Evolutionary conservation across 2,888 invertebrate species (phyloP).

Genomic region (Drosophila suboccidentalis): DNA sequence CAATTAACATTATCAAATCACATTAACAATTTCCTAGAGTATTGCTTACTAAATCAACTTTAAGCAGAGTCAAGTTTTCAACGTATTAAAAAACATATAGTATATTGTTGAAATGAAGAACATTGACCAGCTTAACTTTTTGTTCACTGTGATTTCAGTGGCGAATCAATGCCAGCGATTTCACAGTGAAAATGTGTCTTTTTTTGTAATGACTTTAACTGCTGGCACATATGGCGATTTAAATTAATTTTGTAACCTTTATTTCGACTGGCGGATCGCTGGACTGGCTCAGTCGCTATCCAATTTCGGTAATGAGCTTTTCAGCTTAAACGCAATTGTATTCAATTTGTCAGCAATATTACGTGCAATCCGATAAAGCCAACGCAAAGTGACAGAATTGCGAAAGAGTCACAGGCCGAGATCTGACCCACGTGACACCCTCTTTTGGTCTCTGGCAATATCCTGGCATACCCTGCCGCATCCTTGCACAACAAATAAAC

Average conservation of each 20-base stretch:
- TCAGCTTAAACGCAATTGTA: constrained; percentile 78
- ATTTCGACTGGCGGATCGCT: constrained; percentile 26
- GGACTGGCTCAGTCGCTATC: constrained; percentile 47
- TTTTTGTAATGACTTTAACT: constrained; percentile 11
- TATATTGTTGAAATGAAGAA: constrained; percentile 8
- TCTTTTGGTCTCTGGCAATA: neutral
- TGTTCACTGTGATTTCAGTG: neutral
- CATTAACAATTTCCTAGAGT: too few species aligned
- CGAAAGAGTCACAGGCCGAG: constrained; percentile 13
- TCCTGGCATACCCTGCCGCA: neutral
- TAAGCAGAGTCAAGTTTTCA: neutral
- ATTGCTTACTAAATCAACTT: neutral
- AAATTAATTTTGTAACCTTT: constrained; percentile 68
- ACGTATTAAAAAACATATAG: neutral
- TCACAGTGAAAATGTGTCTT: neutral
- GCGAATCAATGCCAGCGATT: constrained; percentile 7
- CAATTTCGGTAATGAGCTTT: constrained; percentile 80
- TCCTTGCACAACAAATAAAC: constrained; percentile 57
- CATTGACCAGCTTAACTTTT: constrained; percentile 23
- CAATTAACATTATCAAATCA: too few species aligned
- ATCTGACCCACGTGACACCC: constrained; percentile 24
- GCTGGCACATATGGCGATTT: constrained; percentile 54
- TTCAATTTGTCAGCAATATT: constrained; percentile 79
- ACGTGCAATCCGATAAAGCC: constrained; percentile 77
- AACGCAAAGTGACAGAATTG: constrained; percentile 63